Evolutionary conservation across 1,140 invertebrate genomes (phyloP), one percentile per base, ranked within the genome.

Genomic region (Helicoverpa armigera): DNA sequence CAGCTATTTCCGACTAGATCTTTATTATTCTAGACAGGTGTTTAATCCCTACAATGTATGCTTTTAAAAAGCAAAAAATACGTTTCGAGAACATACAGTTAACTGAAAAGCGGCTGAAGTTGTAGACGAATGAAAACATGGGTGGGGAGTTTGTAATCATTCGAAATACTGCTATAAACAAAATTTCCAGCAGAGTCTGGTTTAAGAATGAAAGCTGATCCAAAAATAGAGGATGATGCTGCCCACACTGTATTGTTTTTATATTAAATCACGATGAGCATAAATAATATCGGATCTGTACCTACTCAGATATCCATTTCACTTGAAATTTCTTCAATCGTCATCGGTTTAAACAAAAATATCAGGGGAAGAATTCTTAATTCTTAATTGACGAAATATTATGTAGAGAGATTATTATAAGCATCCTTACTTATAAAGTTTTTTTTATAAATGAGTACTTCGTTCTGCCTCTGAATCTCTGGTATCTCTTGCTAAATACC

Each of bases 1-100:
- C 13, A 63, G 18, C 35, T 76, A 76, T 76, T 76, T 76, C 16
- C 58, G 75, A 54, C 23, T 53, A 35, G 11, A 31, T 56, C 14
- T 65, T 77, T 35, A 63, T 29, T 51, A 51, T 65, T 65, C 13
- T 58, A 61, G 35, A 53, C 48, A 35, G 48, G 43, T 61, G n/a
- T 75, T 70, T 16, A 73, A n/a, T 58, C 18, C 14, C 35, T 73
- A 29, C 29, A 60, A 29, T 60, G 23, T 31, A 7, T 13, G 29
- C 14, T 31, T 4, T 12, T 61, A 43, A 43, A 43, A 43, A 43
- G 9, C 5, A 7, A 43, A 43, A 43, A 43, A 23, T 23, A 0
- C 35, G 5, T 43, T 43, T 43, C 35, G 5, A 43, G 35, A 43
- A 43, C 9, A 43, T 9, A 9, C 0, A 7, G 23, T 23, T 23